Evolutionary conservation across 2,888 invertebrate species (phyloP).

Genomic region (Erebia aethiops): DNA sequence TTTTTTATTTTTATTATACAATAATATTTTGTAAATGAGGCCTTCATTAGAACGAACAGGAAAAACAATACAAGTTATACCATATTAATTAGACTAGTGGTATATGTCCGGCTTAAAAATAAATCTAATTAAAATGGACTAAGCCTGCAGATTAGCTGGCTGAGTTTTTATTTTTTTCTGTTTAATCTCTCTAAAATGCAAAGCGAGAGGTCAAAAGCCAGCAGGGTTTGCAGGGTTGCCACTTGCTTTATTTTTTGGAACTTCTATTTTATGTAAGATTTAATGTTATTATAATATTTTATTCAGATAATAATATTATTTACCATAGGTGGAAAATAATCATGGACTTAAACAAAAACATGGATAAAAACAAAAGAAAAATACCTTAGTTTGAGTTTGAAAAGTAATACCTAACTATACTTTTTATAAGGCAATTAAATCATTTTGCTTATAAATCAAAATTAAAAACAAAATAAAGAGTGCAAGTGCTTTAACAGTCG

Average conservation of each 20-base stretch:
- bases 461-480: too few species aligned
- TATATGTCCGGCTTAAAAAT: constrained; percentile 8
- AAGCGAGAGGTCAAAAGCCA: background rate
- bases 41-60: background rate
- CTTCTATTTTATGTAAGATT: too few species aligned
- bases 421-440: too few species aligned
- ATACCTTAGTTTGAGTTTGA: too few species aligned
- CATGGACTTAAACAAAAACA: too few species aligned
- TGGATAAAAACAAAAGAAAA: too few species aligned
- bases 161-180: background rate
- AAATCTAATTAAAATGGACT: constrained; percentile 12
- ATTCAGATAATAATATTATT: too few species aligned
- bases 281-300: background rate
- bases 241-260: background rate
- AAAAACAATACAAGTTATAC: constrained; percentile 1
- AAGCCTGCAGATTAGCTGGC: constrained; percentile 1
- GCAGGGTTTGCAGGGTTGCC: background rate
- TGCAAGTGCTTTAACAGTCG: too few species aligned
- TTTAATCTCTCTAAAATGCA: background rate
- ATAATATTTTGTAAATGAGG: background rate
- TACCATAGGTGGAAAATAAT: too few species aligned
- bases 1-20: too few species aligned
- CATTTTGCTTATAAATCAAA: too few species aligned
- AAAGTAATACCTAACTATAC: too few species aligned
- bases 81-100: background rate